phyloP scores from a whole-genome alignment of 2,113 vertebrate species.

The Cyprinodon brontotheroides region DNA sequence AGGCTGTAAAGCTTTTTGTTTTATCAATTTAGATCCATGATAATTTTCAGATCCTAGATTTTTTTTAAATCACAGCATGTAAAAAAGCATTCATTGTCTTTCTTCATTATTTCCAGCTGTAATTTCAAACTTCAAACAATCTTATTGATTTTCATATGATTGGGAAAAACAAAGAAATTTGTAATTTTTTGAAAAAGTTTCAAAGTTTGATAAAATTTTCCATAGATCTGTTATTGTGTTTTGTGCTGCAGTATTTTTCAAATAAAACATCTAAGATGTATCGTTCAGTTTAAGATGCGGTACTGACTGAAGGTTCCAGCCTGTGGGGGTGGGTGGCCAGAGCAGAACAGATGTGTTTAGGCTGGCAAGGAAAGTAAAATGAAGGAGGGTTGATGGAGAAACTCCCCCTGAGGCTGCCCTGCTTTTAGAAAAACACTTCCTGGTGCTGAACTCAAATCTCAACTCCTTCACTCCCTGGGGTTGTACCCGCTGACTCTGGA shows the following conservation, averaged over 20 bases:
- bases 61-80: not conserved
- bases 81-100: not conserved
- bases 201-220: too few species aligned
- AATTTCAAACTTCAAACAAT: too few species aligned
- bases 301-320: slow-evolving; percentile 34
- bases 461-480: slow-evolving; percentile 55
- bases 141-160: too few species aligned
- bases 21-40: too few species aligned
- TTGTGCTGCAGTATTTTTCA: not conserved
- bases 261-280: not conserved
- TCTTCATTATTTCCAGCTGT: too few species aligned
- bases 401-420: slow-evolving; percentile 36
- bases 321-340: slow-evolving; percentile 37
- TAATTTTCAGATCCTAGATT: not conserved
- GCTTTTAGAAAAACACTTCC: slow-evolving; percentile 71
- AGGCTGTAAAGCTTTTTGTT: too few species aligned
- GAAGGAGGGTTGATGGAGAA: slow-evolving; percentile 46
- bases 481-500: slow-evolving; percentile 46
- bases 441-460: slow-evolving; percentile 61
- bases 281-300: slow-evolving; percentile 7
- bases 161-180: too few species aligned
- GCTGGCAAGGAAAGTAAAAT: slow-evolving; percentile 61
- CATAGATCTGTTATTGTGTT: not conserved
- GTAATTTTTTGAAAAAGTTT: too few species aligned
- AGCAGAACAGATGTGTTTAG: slow-evolving; percentile 73